phyloP scores from a whole-genome alignment of 2,797 vertebrate genomes.

The Microctenopoma lineatum region DNA sequence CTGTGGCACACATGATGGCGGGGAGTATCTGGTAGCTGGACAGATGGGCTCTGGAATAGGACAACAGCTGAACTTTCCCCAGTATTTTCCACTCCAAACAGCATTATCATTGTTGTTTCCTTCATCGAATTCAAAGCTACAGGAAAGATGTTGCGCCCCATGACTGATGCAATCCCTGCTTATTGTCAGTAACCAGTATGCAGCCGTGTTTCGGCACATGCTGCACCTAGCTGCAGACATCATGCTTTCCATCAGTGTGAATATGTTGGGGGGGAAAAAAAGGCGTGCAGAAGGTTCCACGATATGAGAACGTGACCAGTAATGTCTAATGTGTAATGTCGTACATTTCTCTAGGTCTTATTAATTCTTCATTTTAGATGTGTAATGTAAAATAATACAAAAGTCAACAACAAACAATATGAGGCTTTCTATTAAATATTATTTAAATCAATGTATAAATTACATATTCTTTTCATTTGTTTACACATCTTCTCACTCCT shows the following conservation, averaged over 20 bases:
- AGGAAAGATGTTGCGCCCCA: background rate
- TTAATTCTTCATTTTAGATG: too few relatives aligned
- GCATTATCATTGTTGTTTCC: background rate
- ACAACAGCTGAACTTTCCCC: background rate
- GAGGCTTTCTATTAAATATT: background rate
- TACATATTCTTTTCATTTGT: slow-evolving; percentile 5
- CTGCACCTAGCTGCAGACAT: background rate
- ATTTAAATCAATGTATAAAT: background rate
- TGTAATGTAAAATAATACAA: too few relatives aligned
- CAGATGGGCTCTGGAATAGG: slow-evolving; percentile 48
- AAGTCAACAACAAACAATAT: background rate
- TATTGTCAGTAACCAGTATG: background rate
- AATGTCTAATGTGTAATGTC: background rate
- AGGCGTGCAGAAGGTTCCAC: background rate
- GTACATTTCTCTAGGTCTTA: too few relatives aligned
- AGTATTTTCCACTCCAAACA: background rate
- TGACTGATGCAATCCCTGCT: background rate
- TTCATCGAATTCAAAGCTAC: background rate
- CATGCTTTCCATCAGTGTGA: too few relatives aligned
- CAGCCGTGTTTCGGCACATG: background rate
- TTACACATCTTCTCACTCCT: slow-evolving; percentile 9
- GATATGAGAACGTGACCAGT: background rate
- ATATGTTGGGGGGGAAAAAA: background rate
- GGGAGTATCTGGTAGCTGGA: slow-evolving; percentile 55
- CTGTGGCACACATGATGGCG: slow-evolving; percentile 63